phyloP scores from a whole-genome alignment of 2,797 vertebrate genomes.

The Passerculus sandwichensis region DNA sequence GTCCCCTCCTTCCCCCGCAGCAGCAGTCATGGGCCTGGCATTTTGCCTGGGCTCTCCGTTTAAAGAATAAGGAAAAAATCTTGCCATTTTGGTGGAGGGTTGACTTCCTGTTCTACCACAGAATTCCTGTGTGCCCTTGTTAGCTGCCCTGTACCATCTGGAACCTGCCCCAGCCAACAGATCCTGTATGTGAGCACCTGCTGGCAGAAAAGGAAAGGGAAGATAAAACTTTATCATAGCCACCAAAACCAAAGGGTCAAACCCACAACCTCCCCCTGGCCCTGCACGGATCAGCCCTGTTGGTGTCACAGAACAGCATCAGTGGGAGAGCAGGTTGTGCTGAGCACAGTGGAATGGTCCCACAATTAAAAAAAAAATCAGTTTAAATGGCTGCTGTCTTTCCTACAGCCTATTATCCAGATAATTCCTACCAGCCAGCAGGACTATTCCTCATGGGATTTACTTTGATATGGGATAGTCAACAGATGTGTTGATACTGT shows the following conservation, averaged over 20 bases:
- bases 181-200: background rate
- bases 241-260: background rate
- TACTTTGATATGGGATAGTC: background rate
- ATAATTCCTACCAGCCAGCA: background rate
- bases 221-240: background rate
- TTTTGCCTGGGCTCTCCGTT: background rate
- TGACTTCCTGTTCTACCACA: background rate
- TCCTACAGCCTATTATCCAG: background rate
- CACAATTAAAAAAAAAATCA: background rate
- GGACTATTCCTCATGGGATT: background rate
- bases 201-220: background rate
- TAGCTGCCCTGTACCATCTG: background rate
- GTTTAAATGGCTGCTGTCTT: background rate
- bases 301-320: background rate
- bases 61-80: background rate
- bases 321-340: background rate
- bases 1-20: background rate
- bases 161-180: background rate
- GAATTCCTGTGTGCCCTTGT: background rate
- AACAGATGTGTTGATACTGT: background rate
- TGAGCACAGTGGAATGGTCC: background rate
- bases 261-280: accelerated
- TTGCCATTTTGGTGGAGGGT: background rate
- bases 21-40: background rate
- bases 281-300: background rate